Base-by-base conservation (phyloP, 53 echinoderm and acorn worm genomes). In the Hippasteria phrygiana region DNA sequence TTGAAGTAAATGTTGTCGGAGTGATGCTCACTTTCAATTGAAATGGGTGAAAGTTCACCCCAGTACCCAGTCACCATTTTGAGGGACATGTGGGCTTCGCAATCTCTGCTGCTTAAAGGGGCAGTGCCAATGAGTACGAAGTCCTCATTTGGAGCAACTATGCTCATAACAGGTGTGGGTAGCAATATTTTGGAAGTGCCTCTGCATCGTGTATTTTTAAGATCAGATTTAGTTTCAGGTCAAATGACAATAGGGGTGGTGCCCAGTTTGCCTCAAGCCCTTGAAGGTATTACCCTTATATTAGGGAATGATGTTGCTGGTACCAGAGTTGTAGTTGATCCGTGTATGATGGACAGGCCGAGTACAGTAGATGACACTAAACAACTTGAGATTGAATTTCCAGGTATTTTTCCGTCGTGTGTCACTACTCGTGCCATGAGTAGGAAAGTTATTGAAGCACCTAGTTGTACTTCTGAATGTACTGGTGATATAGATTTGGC, bases 231-330 rank as follows among this genome's bases (percentile, higher is more conserved):
- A 32, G 45, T 71, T 37, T 65, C 88, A 28, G 88, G 59, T 14
- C 24, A 42, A n/a, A 86, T 94, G 29, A 72, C 77, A 31, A 74
- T 94, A 39, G 89, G 89, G 14, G 81, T 90, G 22, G 66, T 87
- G 51, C 92, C 90, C 10, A 90, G 63, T 55, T 83, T 92, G 73
- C 94, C 91, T 17, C n/a, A 72, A 41, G 73, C 41, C 38, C 41
- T 89, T 5, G 73, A 90, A 11, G 92, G 90, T 29, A 75, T 91
- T 33, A 77, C 84, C 38, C 56, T 92, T 81, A 62, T 94, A 3
- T 39, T 94, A 17, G 94, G 90, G 41, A 93, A 90, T 87, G 93
- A 93, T 78, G 50, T 90, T 78, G 79, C 79, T 43, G 90, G 86
- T 75, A 79, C 26, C 6, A 64, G 53, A 12, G 86, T 89, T 14